These are phyloP conservation scores for Hypsibius dujardini DNA, from an alignment of 1,140 invertebrate species.

Conservation along the genomic window DNA sequence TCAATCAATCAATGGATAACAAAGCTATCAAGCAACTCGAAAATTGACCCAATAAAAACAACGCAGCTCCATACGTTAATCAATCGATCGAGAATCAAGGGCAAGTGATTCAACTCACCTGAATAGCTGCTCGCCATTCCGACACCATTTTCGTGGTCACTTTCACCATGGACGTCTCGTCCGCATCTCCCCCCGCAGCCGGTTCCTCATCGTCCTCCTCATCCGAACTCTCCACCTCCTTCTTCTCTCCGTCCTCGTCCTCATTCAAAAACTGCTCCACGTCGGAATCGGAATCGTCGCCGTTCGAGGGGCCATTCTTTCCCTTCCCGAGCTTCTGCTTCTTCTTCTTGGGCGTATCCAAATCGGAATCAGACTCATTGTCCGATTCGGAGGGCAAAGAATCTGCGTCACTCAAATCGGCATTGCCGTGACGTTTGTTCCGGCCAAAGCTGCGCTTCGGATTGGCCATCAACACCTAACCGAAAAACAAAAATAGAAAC, in stretches of 20 bases:
- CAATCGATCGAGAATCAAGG: too few relatives aligned
- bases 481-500: too few relatives aligned
- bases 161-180: neutral
- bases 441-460: neutral
- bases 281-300: constrained; percentile 8
- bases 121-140: neutral
- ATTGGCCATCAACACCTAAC: constrained; percentile 10
- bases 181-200: too few relatives aligned
- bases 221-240: neutral
- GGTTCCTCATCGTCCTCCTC: too few relatives aligned
- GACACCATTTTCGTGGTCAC: neutral
- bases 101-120: too few relatives aligned
- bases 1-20: too few relatives aligned
- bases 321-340: neutral
- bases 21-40: too few relatives aligned
- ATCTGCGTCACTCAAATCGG: constrained; percentile 4
- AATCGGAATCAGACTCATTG: constrained; percentile 2
- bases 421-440: constrained; percentile 3
- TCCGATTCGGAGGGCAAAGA: constrained; percentile 9
- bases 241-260: neutral
- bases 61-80: too few relatives aligned
- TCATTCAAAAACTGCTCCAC: constrained; percentile 14
- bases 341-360: neutral
- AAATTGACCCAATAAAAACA: too few relatives aligned
- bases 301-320: neutral